These are phyloP conservation scores for Tapirus indicus DNA, from an alignment of 2,797 vertebrate genomes.

Conservation along the genomic window DNA sequence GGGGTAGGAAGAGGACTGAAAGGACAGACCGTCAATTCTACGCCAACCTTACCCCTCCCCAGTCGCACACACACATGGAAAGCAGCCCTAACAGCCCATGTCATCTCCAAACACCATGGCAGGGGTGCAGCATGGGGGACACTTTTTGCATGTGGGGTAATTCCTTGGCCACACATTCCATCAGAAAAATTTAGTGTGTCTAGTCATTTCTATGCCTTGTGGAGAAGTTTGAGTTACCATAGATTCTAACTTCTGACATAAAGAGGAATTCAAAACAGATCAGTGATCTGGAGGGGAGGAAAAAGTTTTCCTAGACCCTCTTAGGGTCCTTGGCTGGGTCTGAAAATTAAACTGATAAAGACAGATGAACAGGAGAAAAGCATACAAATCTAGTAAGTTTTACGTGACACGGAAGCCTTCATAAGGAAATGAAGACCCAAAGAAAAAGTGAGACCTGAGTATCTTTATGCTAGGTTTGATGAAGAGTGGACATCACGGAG, in stretches of 20 bases:
- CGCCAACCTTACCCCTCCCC: not conserved
- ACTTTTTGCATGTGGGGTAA: not conserved
- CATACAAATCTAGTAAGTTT: not conserved
- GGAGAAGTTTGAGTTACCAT: not conserved
- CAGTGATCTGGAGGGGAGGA: not conserved
- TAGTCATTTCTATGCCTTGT: not conserved
- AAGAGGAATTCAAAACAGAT: not conserved
- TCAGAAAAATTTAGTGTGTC: not conserved
- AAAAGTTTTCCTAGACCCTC: not conserved
- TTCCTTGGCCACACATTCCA: not conserved
- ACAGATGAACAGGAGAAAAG: not conserved
- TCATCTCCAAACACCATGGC: not conserved
- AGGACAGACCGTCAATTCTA: not conserved
- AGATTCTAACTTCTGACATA: not conserved
- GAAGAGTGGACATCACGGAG: not conserved
- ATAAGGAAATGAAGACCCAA: not conserved
- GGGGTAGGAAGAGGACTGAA: not conserved
- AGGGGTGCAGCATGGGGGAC: not conserved
- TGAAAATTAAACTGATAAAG: not conserved
- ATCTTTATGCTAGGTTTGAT: not conserved
- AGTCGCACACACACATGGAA: not conserved
- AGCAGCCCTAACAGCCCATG: not conserved
- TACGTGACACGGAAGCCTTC: not conserved
- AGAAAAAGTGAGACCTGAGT: not conserved
- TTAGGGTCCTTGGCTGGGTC: not conserved